These are phyloP conservation scores for Microctenopoma stevenorrisi DNA, from an alignment of 2,797 vertebrate genomes.

Conservation along the genomic window DNA sequence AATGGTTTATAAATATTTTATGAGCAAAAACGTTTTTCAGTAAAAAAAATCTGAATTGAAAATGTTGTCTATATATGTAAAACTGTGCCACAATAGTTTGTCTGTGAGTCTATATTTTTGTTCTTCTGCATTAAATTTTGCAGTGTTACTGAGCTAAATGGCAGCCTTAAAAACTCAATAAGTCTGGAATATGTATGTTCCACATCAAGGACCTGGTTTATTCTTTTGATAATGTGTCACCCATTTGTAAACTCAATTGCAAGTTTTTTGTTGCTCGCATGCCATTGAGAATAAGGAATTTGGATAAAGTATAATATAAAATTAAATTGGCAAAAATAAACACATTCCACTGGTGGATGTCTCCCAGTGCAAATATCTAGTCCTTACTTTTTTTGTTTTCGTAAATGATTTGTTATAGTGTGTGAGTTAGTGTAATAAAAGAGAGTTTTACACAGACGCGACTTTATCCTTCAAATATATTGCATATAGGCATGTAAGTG, in stretches of 20 bases:
- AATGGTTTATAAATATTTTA: too few species aligned
- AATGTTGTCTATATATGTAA: not conserved
- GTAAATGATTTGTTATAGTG: not conserved
- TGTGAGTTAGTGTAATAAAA: not conserved
- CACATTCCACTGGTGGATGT: too few species aligned
- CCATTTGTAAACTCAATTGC: not conserved
- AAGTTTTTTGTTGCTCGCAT: slow-evolving; percentile 1
- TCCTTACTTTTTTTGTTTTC: not conserved
- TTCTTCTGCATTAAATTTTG: not conserved
- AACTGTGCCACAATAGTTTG: slow-evolving; percentile 9
- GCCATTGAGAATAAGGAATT: slow-evolving; percentile 3
- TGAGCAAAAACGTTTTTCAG: too few species aligned
- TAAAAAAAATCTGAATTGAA: too few species aligned
- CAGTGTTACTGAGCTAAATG: not conserved
- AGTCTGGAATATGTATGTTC: slow-evolving; percentile 4
- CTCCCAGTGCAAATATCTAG: not conserved
- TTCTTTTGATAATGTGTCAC: not conserved
- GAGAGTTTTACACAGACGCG: not conserved
- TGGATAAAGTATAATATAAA: not conserved
- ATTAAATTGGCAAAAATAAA: too few species aligned
- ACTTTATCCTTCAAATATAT: not conserved
- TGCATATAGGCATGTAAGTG: too few species aligned
- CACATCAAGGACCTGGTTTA: not conserved
- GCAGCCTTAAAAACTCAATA: not conserved
- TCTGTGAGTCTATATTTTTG: not conserved